Percentiles rank a stretch among this genome's conserved stretches.
Conservation (phyloP, 1,140 invertebrate species). For the Agraylea sexmaculata region DNA sequence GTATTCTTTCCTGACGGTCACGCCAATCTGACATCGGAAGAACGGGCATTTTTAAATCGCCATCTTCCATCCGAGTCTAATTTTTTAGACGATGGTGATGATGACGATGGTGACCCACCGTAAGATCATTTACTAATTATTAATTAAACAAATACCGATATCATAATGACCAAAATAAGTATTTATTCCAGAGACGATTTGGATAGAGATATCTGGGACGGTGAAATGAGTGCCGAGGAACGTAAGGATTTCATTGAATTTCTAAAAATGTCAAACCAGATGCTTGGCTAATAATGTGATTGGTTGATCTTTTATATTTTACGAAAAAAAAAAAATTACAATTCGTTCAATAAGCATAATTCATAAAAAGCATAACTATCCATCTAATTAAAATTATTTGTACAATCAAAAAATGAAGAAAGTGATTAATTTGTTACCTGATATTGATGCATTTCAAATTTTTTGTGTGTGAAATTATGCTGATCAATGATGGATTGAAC, state of each 20-base stretch:
- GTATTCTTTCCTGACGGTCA: slow-evolving; percentile 38
- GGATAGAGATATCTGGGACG: slow-evolving; percentile 37
- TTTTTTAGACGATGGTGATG: slow-evolving; percentile 13
- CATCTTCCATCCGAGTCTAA: slow-evolving; percentile 26
- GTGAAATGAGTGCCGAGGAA: slow-evolving; percentile 39
- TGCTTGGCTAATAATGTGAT: slow-evolving; percentile 40
- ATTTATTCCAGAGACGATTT: slow-evolving; percentile 31
- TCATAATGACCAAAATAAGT: neutral
- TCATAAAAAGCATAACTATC: too few species aligned
- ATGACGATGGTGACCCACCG: slow-evolving; percentile 8
- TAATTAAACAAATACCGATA: neutral
- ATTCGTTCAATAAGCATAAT: too few species aligned
- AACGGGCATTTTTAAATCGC: slow-evolving; percentile 36
- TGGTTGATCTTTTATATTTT: too few species aligned
- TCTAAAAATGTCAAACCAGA: slow-evolving; percentile 39
- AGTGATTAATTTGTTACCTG: slow-evolving; percentile 24
- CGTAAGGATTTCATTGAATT: slow-evolving; percentile 38
- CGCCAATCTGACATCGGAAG: slow-evolving; percentile 34
- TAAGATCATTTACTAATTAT: slow-evolving; percentile 6
- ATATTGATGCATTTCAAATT: slow-evolving; percentile 31
- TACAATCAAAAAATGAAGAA: slow-evolving; percentile 16
- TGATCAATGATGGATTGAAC: slow-evolving; percentile 33
- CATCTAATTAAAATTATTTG: slow-evolving; percentile 21
- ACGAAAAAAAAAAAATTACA: too few species aligned
- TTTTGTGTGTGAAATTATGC: slow-evolving; percentile 37